These are phyloP conservation scores for Microplitis deprimator DNA, from an alignment of 2,888 invertebrate species.

Conservation along the genomic window DNA sequence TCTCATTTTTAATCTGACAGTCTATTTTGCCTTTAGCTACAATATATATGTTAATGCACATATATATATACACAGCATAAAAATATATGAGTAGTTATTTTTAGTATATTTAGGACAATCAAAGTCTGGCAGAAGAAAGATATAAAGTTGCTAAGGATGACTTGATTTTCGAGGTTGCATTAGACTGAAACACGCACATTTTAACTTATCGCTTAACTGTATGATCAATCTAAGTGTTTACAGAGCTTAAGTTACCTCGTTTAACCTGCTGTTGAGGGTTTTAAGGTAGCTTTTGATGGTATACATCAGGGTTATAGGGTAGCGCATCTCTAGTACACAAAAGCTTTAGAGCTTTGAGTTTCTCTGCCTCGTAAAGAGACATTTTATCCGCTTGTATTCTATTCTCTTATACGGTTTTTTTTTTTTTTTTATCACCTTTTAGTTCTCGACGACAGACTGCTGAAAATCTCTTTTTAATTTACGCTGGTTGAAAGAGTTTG, in stretches of 20 bases:
- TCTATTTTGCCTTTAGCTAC: conserved; percentile 17
- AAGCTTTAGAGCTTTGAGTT: background rate
- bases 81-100: background rate
- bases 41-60: conserved; percentile 17
- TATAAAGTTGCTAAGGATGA: conserved; percentile 1
- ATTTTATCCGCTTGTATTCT: background rate
- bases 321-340: background rate
- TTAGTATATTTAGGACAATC: conserved; percentile 3
- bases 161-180: conserved; percentile 10
- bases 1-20: conserved; percentile 29
- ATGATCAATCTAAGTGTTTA: conserved; percentile 21
- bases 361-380: background rate
- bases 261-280: background rate
- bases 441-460: background rate
- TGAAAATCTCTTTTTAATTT: background rate
- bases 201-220: conserved; percentile 16
- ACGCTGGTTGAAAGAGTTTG: conserved; percentile 46
- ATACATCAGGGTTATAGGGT: background rate
- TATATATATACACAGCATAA: conserved; percentile 10
- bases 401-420: background rate
- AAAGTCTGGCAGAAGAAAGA: background rate
- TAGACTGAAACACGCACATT: conserved; percentile 22
- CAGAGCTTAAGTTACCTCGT: conserved; percentile 4
- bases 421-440: background rate
- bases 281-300: conserved; percentile 2